Conservation (phyloP, 2,113 vertebrate genomes). For the Sciurus niger region DNA sequence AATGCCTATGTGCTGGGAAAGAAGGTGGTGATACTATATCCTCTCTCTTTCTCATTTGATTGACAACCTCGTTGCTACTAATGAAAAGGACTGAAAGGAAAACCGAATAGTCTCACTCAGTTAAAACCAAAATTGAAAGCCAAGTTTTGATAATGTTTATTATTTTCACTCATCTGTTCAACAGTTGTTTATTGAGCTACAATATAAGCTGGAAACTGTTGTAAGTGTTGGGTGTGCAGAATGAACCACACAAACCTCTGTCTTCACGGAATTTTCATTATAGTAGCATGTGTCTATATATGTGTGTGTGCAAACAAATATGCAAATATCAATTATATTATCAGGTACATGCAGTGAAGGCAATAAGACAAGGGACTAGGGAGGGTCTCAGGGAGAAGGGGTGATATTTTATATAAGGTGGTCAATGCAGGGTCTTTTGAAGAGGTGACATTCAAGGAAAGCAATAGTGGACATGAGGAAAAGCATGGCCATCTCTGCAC, state of each 20-base stretch:
- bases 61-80: neutral
- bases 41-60: neutral
- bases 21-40: neutral
- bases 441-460: neutral
- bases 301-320: neutral
- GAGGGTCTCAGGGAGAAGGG: neutral
- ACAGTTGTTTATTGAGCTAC: neutral
- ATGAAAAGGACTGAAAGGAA: neutral
- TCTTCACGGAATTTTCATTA: neutral
- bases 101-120: neutral
- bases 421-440: neutral
- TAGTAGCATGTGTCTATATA: neutral
- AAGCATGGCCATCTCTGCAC: neutral
- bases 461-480: neutral
- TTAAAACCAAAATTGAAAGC: neutral
- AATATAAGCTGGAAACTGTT: neutral
- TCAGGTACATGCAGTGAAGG: neutral
- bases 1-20: neutral
- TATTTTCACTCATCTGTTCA: neutral
- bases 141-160: neutral
- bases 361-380: neutral
- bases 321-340: neutral
- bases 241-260: neutral
- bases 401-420: neutral
- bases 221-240: neutral